phyloP scores from a whole-genome alignment of 2,797 vertebrate species.

The Hippoglossus hippoglossus region DNA sequence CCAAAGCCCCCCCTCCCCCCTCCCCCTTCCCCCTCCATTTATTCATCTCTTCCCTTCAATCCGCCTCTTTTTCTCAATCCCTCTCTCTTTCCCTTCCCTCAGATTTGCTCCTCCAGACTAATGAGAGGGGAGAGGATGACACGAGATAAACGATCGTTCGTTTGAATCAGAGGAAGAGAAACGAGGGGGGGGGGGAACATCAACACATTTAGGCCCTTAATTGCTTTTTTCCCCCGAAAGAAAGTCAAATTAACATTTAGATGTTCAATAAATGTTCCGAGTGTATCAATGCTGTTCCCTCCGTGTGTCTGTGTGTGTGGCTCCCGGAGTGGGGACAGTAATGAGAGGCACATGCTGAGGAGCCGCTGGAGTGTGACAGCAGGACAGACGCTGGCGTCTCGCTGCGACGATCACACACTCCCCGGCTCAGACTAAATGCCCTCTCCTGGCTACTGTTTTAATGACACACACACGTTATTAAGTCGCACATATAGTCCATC shows the following conservation, averaged over 20 bases:
- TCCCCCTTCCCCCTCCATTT: constrained; percentile 21
- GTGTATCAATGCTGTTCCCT: constrained; percentile 31
- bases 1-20: constrained; percentile 3
- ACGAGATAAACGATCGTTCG: constrained; percentile 71
- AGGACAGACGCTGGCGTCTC: constrained; percentile 68
- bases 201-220: constrained; percentile 60
- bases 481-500: constrained; percentile 30
- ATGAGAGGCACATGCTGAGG: constrained; percentile 65
- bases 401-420: constrained; percentile 69
- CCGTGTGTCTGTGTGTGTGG: constrained; percentile 34
- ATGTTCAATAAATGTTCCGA: constrained; percentile 66
- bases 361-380: constrained; percentile 64
- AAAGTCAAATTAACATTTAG: constrained; percentile 77
- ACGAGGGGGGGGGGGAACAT: neutral
- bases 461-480: constrained; percentile 50
- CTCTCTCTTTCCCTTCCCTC: constrained; percentile 30
- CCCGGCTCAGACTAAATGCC: constrained; percentile 59
- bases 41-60: constrained; percentile 24
- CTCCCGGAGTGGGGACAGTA: constrained; percentile 32
- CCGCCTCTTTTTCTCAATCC: constrained; percentile 27
- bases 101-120: constrained; percentile 60
- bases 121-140: constrained; percentile 68
- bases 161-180: constrained; percentile 52
- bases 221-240: constrained; percentile 55
- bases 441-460: constrained; percentile 65